Evolutionary conservation across 2,888 invertebrate species (phyloP).

Genomic region (Pheosia gnoma): DNA sequence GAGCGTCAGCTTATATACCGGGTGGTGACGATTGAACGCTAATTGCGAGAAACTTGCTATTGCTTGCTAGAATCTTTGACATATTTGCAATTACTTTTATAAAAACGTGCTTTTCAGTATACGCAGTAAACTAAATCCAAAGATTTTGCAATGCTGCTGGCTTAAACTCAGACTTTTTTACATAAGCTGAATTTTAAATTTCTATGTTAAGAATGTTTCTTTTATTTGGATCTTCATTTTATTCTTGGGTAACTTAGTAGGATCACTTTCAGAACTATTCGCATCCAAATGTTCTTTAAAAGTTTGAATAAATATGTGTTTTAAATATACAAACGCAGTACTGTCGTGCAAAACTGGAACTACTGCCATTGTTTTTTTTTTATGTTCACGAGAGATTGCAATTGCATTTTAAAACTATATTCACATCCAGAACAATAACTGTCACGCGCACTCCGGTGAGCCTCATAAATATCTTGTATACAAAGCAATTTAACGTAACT

Average conservation of each 20-base stretch:
- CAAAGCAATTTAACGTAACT: neutral
- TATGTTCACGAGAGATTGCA: neutral
- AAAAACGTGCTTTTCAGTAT: neutral
- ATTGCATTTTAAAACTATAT: slow-evolving; percentile 5
- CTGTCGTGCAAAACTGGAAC: neutral
- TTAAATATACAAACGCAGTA: neutral
- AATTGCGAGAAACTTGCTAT: neutral
- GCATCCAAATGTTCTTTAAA: neutral
- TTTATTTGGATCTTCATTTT: too few relatives aligned
- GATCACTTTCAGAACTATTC: neutral
- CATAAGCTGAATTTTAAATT: too few relatives aligned
- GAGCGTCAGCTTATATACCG: neutral
- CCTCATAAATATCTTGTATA: neutral
- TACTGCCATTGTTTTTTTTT: neutral
- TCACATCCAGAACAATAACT: slow-evolving; percentile 3
- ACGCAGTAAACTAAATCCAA: too few relatives aligned
- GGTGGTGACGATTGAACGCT: neutral
- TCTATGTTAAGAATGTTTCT: too few relatives aligned
- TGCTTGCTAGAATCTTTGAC: neutral
- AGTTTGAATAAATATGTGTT: neutral
- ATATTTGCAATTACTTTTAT: neutral
- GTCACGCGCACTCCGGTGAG: slow-evolving; percentile 1
- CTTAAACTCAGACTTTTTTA: too few relatives aligned
- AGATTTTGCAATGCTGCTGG: too few relatives aligned
- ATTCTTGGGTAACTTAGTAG: too few relatives aligned